phyloP scores from a whole-genome alignment of 2,113 vertebrate genomes.

The Hippocampus comes region DNA sequence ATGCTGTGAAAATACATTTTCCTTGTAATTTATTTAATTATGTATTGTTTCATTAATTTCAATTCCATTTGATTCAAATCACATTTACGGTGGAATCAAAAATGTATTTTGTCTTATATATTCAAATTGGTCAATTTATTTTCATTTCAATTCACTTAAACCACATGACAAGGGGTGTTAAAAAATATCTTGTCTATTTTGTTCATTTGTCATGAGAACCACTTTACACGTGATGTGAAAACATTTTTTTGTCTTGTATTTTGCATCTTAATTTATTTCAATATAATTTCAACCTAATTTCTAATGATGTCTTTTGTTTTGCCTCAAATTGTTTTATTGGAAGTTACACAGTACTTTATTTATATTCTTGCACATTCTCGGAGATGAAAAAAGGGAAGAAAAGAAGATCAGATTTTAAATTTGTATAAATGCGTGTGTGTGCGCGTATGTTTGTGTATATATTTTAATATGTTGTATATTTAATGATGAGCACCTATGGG shows the following conservation, averaged over 20 bases:
- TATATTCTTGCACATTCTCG: constrained; percentile 53
- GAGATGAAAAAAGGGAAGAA: constrained; percentile 50
- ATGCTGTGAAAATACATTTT: too few species aligned
- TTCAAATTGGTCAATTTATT: too few species aligned
- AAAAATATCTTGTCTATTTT: not conserved
- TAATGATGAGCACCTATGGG: constrained; percentile 73
- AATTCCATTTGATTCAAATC: not conserved
- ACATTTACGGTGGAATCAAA: not conserved
- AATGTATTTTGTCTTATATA: too few species aligned
- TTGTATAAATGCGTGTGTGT: constrained; percentile 62
- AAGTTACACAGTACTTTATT: constrained; percentile 30
- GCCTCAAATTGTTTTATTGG: constrained; percentile 10
- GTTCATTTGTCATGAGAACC: not conserved
- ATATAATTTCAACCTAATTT: not conserved
- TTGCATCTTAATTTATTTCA: constrained; percentile 45
- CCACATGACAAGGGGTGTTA: not conserved
- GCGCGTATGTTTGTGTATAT: constrained; percentile 61
- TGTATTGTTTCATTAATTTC: too few species aligned
- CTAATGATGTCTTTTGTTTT: not conserved
- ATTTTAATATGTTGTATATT: constrained; percentile 80
- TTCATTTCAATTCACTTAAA: not conserved
- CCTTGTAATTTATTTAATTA: too few species aligned
- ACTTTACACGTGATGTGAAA: not conserved
- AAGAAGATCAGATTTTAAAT: constrained; percentile 66
- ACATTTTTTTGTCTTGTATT: not conserved